Percentiles rank a stretch among this genome's conserved stretches.
Conservation (phyloP, 2,797 vertebrate species). For the Erithacus rubecula region DNA sequence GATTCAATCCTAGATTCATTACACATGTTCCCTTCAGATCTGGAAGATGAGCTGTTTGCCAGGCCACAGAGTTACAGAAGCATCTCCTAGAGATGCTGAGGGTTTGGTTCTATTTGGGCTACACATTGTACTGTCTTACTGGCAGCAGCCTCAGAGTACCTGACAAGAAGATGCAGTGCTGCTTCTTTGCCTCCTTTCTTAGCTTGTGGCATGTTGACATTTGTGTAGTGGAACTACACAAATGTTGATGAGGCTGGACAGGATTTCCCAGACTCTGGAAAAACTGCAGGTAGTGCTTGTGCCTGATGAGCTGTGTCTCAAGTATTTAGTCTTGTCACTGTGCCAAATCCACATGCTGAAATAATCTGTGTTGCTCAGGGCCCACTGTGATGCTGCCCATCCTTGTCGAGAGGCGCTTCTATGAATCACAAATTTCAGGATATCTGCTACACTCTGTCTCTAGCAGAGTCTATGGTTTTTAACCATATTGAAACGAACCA, state of each 20-base stretch:
- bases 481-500: not conserved
- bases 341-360: not conserved
- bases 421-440: not conserved
- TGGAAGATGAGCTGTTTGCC: not conserved
- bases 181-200: not conserved
- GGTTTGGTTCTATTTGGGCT: not conserved
- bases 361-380: not conserved
- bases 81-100: not conserved
- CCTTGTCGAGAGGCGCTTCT: not conserved
- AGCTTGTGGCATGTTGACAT: not conserved
- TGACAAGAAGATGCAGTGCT: not conserved
- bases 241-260: not conserved
- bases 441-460: not conserved
- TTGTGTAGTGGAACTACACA: not conserved
- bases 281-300: not conserved
- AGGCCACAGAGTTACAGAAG: not conserved
- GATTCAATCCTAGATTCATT: not conserved
- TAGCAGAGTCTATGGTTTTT: not conserved
- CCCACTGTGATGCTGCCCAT: not conserved
- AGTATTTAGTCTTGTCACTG: fast-evolving
- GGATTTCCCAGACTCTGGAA: not conserved
- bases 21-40: not conserved
- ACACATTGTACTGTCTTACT: fast-evolving
- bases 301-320: not conserved
- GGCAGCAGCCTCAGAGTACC: not conserved